Base-by-base conservation (phyloP, 2,888 invertebrate genomes). In the Eledona agricola region DNA sequence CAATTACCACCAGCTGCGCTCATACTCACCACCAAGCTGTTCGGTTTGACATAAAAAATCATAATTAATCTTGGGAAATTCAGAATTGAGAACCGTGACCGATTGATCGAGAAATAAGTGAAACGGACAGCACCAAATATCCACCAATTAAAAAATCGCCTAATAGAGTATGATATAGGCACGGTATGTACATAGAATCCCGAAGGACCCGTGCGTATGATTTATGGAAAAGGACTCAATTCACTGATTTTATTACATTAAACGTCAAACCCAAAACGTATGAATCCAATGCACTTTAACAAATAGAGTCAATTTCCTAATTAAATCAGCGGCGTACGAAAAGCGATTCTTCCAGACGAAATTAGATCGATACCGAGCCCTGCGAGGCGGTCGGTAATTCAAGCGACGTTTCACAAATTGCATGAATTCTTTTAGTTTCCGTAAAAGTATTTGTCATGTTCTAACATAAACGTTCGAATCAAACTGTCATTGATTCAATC, bases 1-100 rank as follows among this genome's bases (percentile, higher is more conserved):
- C 63, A 63, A 63, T 66, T 64, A 62, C 59, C 47, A 42, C 52
- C 61, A 62, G 59, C 55, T 64, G 62, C 57, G 59, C 35, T n/a
- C n/a, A n/a, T n/a, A n/a, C n/a, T n/a, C n/a, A n/a, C n/a, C n/a
- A n/a, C n/a, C n/a, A n/a, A n/a, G n/a, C n/a, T n/a, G n/a, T n/a
- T n/a, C n/a, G n/a, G n/a, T n/a, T n/a, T n/a, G n/a, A n/a, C n/a
- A n/a, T n/a, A n/a, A n/a, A n/a, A n/a, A n/a, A n/a, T n/a, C n/a
- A n/a, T n/a, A n/a, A n/a, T n/a, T n/a, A n/a, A n/a, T n/a, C n/a
- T n/a, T n/a, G n/a, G n/a, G n/a, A n/a, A n/a, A n/a, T n/a, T n/a
- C n/a, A n/a, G n/a, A n/a, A n/a, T n/a, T n/a, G n/a, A n/a, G n/a
- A n/a, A n/a, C n/a, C n/a, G n/a, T n/a, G n/a, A n/a, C n/a, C n/a